Evolutionary conservation across 2,113 vertebrate genomes (phyloP).

Genomic region (Athene cunicularia): DNA sequence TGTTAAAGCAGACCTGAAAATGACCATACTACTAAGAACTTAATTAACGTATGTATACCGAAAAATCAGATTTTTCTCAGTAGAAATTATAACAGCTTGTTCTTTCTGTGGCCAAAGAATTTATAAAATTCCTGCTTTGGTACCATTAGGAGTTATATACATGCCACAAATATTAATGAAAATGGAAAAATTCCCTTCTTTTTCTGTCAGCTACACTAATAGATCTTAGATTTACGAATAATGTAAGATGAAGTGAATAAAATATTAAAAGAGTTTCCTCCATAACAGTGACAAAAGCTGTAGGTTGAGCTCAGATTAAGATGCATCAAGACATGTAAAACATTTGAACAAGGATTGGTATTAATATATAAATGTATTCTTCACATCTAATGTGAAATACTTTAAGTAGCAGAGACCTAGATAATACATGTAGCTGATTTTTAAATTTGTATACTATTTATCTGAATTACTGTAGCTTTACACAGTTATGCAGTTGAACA

Average conservation of each 20-base stretch:
- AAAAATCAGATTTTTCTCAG: background rate
- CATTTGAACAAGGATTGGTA: slow-evolving; percentile 1
- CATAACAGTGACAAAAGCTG: slow-evolving; percentile 3
- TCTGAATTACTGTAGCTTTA: background rate
- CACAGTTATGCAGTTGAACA: background rate
- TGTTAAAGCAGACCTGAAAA: background rate
- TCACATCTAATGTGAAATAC: background rate
- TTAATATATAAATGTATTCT: background rate
- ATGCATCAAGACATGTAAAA: background rate
- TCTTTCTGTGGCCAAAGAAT: background rate
- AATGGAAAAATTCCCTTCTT: background rate
- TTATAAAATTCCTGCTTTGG: background rate
- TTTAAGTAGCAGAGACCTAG: background rate
- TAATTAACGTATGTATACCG: background rate
- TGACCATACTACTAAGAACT: background rate
- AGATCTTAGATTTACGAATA: background rate
- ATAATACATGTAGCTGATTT: background rate
- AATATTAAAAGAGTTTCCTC: background rate
- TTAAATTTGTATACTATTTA: background rate
- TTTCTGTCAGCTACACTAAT: background rate
- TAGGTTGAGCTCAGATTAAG: background rate
- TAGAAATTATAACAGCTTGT: background rate
- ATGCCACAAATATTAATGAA: background rate
- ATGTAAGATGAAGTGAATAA: slow-evolving; percentile 2
- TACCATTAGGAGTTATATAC: background rate